Evolutionary conservation across 2,797 vertebrate genomes (phyloP).

Genomic region (Pseudotriccus pelzelni): DNA sequence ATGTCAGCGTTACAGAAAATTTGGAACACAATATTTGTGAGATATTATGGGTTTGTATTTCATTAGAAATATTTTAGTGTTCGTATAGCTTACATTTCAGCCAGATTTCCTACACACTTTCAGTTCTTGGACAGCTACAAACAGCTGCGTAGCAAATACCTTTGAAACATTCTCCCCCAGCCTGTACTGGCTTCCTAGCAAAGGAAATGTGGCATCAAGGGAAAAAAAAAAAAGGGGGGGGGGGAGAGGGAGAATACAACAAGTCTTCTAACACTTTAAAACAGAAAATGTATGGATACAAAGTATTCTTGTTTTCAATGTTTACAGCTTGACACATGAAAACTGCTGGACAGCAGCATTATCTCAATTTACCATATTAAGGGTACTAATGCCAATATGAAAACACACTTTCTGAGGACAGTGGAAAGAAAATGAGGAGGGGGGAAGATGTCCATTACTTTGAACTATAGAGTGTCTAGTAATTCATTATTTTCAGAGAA

Average conservation of each 20-base stretch:
- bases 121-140: not conserved
- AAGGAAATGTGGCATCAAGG: not conserved
- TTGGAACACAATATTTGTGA: not conserved
- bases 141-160: not conserved
- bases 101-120: not conserved
- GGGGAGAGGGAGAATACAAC: not conserved
- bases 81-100: not conserved
- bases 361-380: not conserved
- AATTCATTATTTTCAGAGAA: not conserved
- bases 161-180: not conserved
- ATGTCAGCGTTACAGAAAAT: not conserved
- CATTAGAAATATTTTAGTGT: not conserved
- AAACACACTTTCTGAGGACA: not conserved
- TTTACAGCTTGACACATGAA: not conserved
- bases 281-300: not conserved
- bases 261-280: not conserved
- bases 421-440: not conserved
- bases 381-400: not conserved
- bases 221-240: rapidly evolving
- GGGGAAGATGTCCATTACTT: not conserved
- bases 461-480: not conserved
- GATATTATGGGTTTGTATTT: not conserved
- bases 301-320: not conserved
- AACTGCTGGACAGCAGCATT: not conserved
- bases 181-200: not conserved